Percentiles rank a stretch among this genome's conserved stretches.
These are phyloP conservation scores for Mythimna pallens DNA, from an alignment of 2,888 invertebrate genomes.

Conservation along the genomic window DNA sequence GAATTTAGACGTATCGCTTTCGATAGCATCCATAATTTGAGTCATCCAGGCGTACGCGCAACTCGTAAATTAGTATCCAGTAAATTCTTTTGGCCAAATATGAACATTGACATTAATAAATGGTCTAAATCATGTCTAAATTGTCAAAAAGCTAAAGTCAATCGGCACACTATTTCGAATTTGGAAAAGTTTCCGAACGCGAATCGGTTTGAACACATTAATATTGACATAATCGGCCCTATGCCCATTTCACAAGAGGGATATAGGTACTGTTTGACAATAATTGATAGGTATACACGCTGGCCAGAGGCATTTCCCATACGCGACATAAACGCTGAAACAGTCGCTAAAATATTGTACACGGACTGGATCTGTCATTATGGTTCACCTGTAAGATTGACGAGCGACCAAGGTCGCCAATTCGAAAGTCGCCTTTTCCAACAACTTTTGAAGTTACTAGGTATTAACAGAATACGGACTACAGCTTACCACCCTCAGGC, in stretches of 20 bases:
- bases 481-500: no score
- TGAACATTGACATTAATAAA: no score
- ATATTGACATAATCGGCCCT: no score
- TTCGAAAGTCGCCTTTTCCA: background rate
- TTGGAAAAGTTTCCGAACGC: no score
- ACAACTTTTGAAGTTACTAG: background rate
- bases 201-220: no score
- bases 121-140: no score
- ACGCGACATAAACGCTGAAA: background rate
- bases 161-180: no score
- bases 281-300: background rate
- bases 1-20: background rate
- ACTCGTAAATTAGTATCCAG: no score
- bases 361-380: background rate
- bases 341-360: background rate
- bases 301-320: constrained; percentile 3
- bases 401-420: constrained; percentile 3
- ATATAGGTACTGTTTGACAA: background rate
- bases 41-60: background rate
- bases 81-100: no score
- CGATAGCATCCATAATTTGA: background rate
- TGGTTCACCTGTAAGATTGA: background rate
- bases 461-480: no score
- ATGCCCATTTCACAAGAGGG: background rate
- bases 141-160: no score